Evolutionary conservation across 2,113 vertebrate species (phyloP).

Genomic region (Crotophaga sulcirostris): DNA sequence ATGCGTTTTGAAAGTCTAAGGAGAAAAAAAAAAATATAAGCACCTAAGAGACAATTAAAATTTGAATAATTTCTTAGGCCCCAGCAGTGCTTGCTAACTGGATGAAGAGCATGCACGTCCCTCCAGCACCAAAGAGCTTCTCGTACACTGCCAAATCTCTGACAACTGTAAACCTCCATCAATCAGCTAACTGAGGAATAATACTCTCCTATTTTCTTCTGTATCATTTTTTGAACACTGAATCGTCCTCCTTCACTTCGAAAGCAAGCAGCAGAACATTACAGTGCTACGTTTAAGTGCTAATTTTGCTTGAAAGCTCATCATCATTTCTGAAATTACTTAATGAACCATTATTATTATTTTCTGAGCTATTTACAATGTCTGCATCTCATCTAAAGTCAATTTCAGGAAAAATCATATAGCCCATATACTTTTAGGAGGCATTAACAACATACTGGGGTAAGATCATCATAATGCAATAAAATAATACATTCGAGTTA

Average conservation of each 20-base stretch:
- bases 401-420: neutral
- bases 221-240: neutral
- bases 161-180: neutral
- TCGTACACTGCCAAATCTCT: neutral
- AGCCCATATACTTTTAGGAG: neutral
- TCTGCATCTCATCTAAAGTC: neutral
- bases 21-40: neutral
- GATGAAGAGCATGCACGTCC: neutral
- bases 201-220: neutral
- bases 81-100: neutral
- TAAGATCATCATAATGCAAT: neutral
- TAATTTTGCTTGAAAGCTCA: neutral
- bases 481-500: neutral
- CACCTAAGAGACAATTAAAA: constrained; percentile 37
- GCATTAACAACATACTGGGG: neutral
- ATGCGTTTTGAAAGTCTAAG: neutral
- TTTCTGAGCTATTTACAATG: neutral
- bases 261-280: neutral
- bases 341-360: neutral
- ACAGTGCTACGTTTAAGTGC: neutral
- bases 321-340: neutral
- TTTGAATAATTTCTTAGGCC: constrained; percentile 20
- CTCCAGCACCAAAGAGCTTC: neutral
- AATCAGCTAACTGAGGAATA: neutral
- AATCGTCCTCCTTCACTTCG: neutral